phyloP scores from a whole-genome alignment of 2,888 invertebrate species.

The Melinaea marsaeus region DNA sequence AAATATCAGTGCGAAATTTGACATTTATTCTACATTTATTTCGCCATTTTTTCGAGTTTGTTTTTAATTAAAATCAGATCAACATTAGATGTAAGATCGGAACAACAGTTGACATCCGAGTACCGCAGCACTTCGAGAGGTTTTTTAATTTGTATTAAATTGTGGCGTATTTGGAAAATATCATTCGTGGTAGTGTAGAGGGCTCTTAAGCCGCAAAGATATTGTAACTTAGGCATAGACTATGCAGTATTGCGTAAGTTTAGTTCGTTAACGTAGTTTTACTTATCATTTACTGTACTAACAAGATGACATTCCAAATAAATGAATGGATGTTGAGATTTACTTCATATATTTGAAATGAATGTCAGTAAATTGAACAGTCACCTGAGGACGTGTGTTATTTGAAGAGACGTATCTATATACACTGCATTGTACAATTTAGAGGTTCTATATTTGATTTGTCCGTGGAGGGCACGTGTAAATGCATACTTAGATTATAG shows the following conservation, averaged over 20 bases:
- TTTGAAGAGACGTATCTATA: slow-evolving; percentile 43
- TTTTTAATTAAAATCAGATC: background rate
- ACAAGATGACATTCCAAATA: slow-evolving; percentile 51
- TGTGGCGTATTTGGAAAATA: slow-evolving; percentile 44
- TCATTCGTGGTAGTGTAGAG: slow-evolving; percentile 62
- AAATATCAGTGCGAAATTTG: no score
- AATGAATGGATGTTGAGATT: slow-evolving; percentile 47
- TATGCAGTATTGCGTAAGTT: slow-evolving; percentile 46
- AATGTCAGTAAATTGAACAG: slow-evolving; percentile 43
- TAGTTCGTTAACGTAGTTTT: slow-evolving; percentile 32
- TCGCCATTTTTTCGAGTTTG: background rate
- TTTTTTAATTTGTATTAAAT: slow-evolving; percentile 41
- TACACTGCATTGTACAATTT: slow-evolving; percentile 50
- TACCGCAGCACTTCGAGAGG: slow-evolving; percentile 57
- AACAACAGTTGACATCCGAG: slow-evolving; percentile 38
- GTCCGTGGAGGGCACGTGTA: slow-evolving; percentile 43
- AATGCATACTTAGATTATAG: slow-evolving; percentile 67
- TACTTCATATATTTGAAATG: slow-evolving; percentile 29
- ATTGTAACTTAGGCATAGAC: slow-evolving; percentile 42
- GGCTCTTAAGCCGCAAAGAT: slow-evolving; percentile 59
- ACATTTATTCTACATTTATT: no score
- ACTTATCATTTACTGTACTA: slow-evolving; percentile 44
- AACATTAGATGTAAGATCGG: background rate
- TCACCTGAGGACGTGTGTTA: slow-evolving; percentile 37
- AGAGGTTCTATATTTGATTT: slow-evolving; percentile 48